Conservation (phyloP, 2,888 invertebrate species). For the Campoletis raptor region DNA sequence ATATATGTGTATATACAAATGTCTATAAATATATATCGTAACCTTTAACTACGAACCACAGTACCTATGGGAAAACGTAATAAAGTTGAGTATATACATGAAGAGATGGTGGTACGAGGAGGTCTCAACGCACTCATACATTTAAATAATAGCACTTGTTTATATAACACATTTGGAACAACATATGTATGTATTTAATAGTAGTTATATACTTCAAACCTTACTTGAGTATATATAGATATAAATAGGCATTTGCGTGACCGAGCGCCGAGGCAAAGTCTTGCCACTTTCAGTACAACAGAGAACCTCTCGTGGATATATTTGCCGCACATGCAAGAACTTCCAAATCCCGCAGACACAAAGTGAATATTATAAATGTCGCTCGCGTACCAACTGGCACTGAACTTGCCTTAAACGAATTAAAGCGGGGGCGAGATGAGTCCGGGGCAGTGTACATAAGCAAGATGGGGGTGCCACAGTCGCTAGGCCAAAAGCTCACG, state of each 20-base stretch:
- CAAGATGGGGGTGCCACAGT: conserved; percentile 48
- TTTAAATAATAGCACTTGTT: background rate
- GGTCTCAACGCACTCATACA: conserved; percentile 1
- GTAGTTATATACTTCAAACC: background rate
- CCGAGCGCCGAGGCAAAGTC: conserved; percentile 47
- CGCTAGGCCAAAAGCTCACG: conserved; percentile 48
- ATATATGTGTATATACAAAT: background rate
- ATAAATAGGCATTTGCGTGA: conserved; percentile 37
- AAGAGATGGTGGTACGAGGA: conserved; percentile 7
- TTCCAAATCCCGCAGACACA: conserved; percentile 68
- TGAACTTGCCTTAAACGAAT: conserved; percentile 77
- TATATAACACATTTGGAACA: background rate
- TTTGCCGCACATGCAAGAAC: conserved; percentile 62
- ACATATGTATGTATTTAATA: background rate
- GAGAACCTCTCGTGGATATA: conserved; percentile 53
- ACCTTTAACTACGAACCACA: conserved; percentile 25
- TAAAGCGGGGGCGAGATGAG: conserved; percentile 69
- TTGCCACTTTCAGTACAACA: conserved; percentile 23
- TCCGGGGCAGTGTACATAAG: conserved; percentile 33
- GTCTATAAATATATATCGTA: conserved; percentile 28
- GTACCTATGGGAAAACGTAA: conserved; percentile 40
- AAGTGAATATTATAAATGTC: conserved; percentile 71
- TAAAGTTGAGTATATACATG: conserved; percentile 12
- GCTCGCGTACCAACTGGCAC: conserved; percentile 75
- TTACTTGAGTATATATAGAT: background rate